These are phyloP conservation scores for Pogonomyrmex californicus DNA, from an alignment of 1,140 invertebrate species.

Conservation along the genomic window DNA sequence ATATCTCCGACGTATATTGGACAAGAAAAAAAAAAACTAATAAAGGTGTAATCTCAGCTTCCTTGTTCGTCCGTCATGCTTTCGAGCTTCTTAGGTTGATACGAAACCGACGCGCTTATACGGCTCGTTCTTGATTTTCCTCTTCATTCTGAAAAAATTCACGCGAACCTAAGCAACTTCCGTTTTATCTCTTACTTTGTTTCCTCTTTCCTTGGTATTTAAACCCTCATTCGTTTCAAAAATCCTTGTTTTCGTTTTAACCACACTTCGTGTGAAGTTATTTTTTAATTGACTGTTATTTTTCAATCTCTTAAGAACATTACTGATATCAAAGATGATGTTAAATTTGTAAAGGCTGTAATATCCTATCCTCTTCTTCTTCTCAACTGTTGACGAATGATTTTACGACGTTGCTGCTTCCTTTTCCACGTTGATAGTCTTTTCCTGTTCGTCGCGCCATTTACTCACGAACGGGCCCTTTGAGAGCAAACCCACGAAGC, in stretches of 20 bases:
- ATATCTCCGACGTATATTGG: slow-evolving; percentile 61
- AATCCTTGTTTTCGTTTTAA: not conserved
- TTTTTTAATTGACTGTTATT: not conserved
- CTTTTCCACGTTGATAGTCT: slow-evolving; percentile 53
- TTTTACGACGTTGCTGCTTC: slow-evolving; percentile 59
- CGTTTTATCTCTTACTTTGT: slow-evolving; percentile 51
- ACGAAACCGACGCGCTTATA: slow-evolving; percentile 40
- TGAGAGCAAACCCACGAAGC: slow-evolving; percentile 49
- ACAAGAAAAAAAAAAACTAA: slow-evolving; percentile 49
- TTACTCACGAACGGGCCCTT: slow-evolving; percentile 61
- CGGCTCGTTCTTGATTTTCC: slow-evolving; percentile 40
- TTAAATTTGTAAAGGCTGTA: not conserved
- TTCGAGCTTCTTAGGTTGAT: slow-evolving; percentile 47
- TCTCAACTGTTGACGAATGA: slow-evolving; percentile 57
- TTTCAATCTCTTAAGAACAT: not conserved
- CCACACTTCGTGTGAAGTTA: not conserved
- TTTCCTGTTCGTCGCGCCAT: slow-evolving; percentile 64
- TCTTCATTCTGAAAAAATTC: slow-evolving; percentile 49
- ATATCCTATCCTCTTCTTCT: not conserved
- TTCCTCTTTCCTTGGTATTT: slow-evolving; percentile 50
- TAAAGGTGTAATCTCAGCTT: slow-evolving; percentile 69
- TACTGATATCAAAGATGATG: not conserved
- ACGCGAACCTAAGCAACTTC: slow-evolving; percentile 59
- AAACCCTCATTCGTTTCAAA: not conserved
- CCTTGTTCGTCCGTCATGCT: slow-evolving; percentile 57